phyloP scores from a whole-genome alignment of 2,113 vertebrate species.

The Aptenodytes patagonicus region DNA sequence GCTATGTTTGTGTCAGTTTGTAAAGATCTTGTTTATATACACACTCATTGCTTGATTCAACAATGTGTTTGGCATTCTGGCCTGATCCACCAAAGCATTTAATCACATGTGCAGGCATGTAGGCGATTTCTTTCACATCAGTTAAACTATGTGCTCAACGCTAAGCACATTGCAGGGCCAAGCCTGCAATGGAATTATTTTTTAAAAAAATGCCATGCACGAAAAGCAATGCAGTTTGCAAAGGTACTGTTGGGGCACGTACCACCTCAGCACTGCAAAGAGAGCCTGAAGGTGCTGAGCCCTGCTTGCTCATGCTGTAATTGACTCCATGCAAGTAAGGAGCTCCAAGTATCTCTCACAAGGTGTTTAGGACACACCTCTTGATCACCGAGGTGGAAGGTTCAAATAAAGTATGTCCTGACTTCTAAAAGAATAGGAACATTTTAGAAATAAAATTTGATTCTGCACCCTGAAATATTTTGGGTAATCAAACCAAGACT shows the following conservation, averaged over 20 bases:
- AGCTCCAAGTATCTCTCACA: neutral
- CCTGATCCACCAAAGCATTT: constrained; percentile 16
- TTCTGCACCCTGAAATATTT: constrained; percentile 19
- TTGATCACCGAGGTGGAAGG: neutral
- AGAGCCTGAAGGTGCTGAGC: neutral
- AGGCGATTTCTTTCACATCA: neutral
- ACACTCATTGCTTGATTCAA: neutral
- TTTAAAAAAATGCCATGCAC: neutral
- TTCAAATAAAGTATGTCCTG: neutral
- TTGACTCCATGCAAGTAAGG: neutral
- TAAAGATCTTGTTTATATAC: neutral
- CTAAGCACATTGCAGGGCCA: neutral
- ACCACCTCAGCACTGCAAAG: neutral
- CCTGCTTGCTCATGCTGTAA: neutral
- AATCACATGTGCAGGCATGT: constrained; percentile 1
- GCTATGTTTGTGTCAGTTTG: neutral
- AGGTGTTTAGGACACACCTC: neutral
- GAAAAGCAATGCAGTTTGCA: neutral
- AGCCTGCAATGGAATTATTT: neutral
- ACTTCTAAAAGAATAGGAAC: neutral
- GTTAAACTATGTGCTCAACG: neutral
- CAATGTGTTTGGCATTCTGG: neutral
- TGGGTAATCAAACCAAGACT: constrained; percentile 30
- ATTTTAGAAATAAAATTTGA: neutral
- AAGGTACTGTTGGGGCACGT: neutral